Base-by-base conservation (phyloP, 2,113 vertebrate species). In the Cairina moschata region DNA sequence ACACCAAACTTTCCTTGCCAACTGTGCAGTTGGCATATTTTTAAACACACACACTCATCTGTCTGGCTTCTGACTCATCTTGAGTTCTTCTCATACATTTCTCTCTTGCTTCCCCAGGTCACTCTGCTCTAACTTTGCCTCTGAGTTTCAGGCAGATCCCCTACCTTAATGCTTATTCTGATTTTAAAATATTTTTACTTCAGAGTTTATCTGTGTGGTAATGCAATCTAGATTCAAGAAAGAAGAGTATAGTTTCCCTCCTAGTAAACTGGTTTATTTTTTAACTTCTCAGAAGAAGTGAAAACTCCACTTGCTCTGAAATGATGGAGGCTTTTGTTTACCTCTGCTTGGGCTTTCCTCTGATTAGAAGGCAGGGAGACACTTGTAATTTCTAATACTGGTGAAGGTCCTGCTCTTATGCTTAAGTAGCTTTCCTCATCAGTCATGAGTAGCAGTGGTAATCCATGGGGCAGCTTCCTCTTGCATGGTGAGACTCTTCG, bases 401-500 rank as follows among this genome's bases (percentile, higher is more conserved):
- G 14, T 52, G 32, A 91, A 75, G 29, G 40, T 58, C 25, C 23
- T 58, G 38, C 22, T 88, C 34, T 56, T 84, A 17, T 38, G 66
- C 46, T 54, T 74, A 3, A 71, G 26, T 52, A 26, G 16, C 50
- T 52, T 17, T 76, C 56, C 29, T 75, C 44, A 32, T 21, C 31
- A 23, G 34, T 71, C 31, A 13, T 11, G 20, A 34, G 28, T 50
- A 76, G 44, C 32, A 60, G 50, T 55, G 4, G 3, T 26, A 48
- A 55, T n/a, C 38, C 56, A 36, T 26, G 56, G 34, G 31, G 14
- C 31, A 76, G 10, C 56, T 90, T 83, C n/a, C 14, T 71, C 26
- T 44, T 29, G 7, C 0, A 0, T 31, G 23, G 46, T 67, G 38
- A 60, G 68, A 67, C 66, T 40, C 58, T 42, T 76, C 0, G 0